Evolutionary conservation across 2,888 invertebrate species (phyloP), one percentile per base, ranked within the genome.

Genomic region (Synanthedon andrenaeformis): DNA sequence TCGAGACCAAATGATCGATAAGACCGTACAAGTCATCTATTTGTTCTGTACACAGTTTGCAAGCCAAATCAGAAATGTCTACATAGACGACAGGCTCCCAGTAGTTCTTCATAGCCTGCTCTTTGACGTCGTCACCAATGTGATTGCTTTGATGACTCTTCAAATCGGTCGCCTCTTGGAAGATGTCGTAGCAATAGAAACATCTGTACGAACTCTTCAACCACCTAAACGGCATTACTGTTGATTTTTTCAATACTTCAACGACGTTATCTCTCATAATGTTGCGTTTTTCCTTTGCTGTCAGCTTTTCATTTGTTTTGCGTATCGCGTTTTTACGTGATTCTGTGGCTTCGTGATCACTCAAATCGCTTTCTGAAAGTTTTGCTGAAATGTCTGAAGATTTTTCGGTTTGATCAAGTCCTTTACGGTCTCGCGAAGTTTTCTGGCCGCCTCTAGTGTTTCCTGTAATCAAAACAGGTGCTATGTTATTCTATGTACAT

Each of bases 161-260:
- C 13, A 87, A 58, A 0, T 82, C 82, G 0, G 76, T 67, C 0
- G 76, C 72, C 49, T 87, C 85, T 68, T 84, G 80, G 52, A 83
- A 86, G 19, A 87, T 86, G 11, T 86, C 82, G 61, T 87, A 87
- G 60, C 86, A 87, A 59, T 87, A 87, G 53, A 87, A 87, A 55
- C 86, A 87, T 50, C 86, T 66, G 55, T 86, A 87, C 0, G 82
- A 84, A 54, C 82, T 87, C 56, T 82, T 86, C 0, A 87, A 64
- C 86, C 86, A 87, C 1, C 86, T 63, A 54, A 87, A 87, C 0
- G 86, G 85, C 85, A 87, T 85, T 0, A 79, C 68, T 1, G 76
- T 79, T 0, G 83, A 81, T 13, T 82, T 83, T 0, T 67, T 61
- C 0, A 86, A 61, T 1, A 86, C 81, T 57, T 83, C 72, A 0